Evolutionary conservation across 2,797 vertebrate species (phyloP).

Genomic region (Hypotaenidia philippensis): DNA sequence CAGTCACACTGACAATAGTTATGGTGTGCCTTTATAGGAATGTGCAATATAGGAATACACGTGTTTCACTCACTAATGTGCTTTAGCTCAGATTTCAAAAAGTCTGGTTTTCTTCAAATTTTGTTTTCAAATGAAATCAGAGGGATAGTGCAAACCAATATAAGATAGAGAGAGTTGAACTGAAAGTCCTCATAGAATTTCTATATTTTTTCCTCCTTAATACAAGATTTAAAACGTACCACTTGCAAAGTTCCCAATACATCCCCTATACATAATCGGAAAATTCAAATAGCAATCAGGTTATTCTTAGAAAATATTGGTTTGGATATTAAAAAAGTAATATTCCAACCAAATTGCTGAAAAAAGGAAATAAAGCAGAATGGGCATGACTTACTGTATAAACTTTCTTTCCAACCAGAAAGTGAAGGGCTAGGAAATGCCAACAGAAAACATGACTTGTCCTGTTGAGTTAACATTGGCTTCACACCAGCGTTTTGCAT

Average conservation of each 20-base stretch:
- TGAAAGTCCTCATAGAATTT: not conserved
- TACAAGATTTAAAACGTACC: not conserved
- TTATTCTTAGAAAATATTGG: not conserved
- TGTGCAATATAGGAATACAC: not conserved
- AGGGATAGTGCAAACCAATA: not conserved
- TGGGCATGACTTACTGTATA: not conserved
- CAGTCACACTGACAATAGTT: not conserved
- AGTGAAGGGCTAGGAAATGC: slow-evolving; percentile 29
- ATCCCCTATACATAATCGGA: not conserved
- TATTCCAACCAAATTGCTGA: not conserved
- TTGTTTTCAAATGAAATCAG: not conserved
- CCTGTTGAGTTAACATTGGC: not conserved
- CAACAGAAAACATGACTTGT: slow-evolving; percentile 21
- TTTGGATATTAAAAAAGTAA: not conserved
- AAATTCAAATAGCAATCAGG: not conserved
- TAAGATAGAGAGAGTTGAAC: not conserved
- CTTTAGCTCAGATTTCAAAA: not conserved
- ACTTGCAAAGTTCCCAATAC: rapidly evolving
- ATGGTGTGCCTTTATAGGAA: not conserved
- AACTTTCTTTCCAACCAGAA: slow-evolving; percentile 9
- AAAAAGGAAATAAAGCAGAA: not conserved
- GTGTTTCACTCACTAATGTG: not conserved
- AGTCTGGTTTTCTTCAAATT: not conserved
- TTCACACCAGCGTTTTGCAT: slow-evolving; percentile 6
- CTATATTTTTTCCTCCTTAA: not conserved